Evolutionary conservation across 2,113 vertebrate genomes (phyloP), one percentile per base, ranked within the genome.

Genomic region (Mesoclemmys tuberculata): DNA sequence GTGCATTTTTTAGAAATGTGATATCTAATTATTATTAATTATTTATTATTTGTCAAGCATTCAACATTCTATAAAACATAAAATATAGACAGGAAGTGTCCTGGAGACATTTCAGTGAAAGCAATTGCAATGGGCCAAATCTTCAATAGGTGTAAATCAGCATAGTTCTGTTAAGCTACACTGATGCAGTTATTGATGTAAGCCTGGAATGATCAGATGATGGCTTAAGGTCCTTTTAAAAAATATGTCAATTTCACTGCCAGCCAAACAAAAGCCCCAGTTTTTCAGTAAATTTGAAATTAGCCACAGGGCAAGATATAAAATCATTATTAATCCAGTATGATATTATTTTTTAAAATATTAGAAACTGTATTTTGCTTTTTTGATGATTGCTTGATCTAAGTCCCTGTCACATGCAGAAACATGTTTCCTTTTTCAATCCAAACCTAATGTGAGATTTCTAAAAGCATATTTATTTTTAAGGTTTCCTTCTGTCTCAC

Each of bases 21-120:
- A 78, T 29, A 1, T 82, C 89, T 90, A 93, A 92, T 68, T 95
- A 94, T 91, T 88, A 96, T 84, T 88, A 46, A 82, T 88, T 41
- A 89, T 90, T 90, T 94, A 94, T 91, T 83, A 77, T 35, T 5
- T 68, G n/a, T 88, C 54, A 95, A 84, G 27, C 74, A 91, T 35
- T 18, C 54, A 93, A 8, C 52, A 92, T 88, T 51, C n/a, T 26
- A 35, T 86, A 48, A 80, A 12, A 46, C 54, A 87, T 64, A 90
- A 81, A 88, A n/a, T 68, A n/a, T 11, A n/a, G 16, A 16, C 61
- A 64, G 31, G 14, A 29, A 64, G 61, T 71, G 48, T 38, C 51
- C 87, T 86, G 61, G 82, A 8, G 56, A 54, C 84, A 79, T 56
- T 93, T 95, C 90, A 82, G 16, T 94, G 94, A 90, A 83, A 90